Evolutionary conservation across 2,797 vertebrate genomes (phyloP), one percentile per base, ranked within the genome.

Genomic region (Babyrousa celebensis): DNA sequence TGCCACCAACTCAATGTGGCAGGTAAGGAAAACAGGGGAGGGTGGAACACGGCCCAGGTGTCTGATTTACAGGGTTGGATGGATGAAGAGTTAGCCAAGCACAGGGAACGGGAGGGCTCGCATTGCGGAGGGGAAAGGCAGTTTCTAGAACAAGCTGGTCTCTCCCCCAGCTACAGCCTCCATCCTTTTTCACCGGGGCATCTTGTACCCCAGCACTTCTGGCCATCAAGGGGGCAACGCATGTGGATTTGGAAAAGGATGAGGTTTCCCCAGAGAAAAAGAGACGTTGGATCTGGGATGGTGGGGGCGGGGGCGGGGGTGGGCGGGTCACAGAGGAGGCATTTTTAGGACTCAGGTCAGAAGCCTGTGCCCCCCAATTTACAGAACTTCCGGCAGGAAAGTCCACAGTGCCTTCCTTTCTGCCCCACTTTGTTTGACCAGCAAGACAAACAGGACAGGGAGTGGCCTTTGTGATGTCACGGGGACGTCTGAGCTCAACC

Each of bases 391-490:
- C 0, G 0, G 71, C 9, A 0, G 0, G 16, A 43, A 90, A 77
- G 36, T 18, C 74, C 56, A 84, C 5, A 32, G 16, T 43, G 7
- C 36, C 32, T 84, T 48, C 5, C 71, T 43, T 36, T 89, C 83
- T 72, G 15, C 40, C 5, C 4, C 17, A 21, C n/a, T 71, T 85
- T 94, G 63, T 91, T 95, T 95, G 82, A 29, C 60, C 77, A 96
- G 75, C 95, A 86, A 96, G 85, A 95, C 48, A 85, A 94, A 93
- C 40, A 77, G 32, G 54, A 82, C 82, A 63, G 72, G 86, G 68
- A 48, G 89, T 54, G 54, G 68, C 91, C 77, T 79, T 68, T 4
- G 68, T 32, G 89, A 77, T 72, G 71, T 36, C 36, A 15, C 11
- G 11, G 21, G 68, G 77, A 83, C 56, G 63, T 4, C 12, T 12